Percentiles rank a stretch among this genome's conserved stretches.
phyloP scores from a whole-genome alignment of 2,797 vertebrate genomes.

The Sorex maritimensis region DNA sequence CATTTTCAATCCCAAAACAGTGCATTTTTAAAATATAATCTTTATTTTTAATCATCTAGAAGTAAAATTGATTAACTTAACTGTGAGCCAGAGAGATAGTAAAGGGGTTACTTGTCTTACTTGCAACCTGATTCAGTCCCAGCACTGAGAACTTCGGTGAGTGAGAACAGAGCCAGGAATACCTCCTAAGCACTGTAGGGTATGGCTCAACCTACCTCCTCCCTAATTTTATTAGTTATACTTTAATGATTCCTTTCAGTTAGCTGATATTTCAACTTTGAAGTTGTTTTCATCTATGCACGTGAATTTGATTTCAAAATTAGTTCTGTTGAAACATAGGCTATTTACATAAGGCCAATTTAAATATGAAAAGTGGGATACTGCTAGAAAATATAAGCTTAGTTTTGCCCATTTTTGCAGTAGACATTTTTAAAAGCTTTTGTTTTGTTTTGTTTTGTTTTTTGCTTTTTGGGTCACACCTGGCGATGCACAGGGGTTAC shows the following conservation, averaged over 20 bases:
- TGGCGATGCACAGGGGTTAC: too few relatives aligned
- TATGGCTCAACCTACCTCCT: too few relatives aligned
- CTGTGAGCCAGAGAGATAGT: too few relatives aligned
- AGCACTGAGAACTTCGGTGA: too few relatives aligned
- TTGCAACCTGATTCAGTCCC: too few relatives aligned
- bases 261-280: conserved; percentile 66
- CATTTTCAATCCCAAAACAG: conserved; percentile 60
- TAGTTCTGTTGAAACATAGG: conserved; percentile 63
- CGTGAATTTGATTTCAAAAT: conserved; percentile 69
- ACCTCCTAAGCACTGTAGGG: too few relatives aligned
- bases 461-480: too few relatives aligned
- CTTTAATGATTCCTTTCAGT: conserved; percentile 63
- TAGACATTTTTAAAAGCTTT: background rate
- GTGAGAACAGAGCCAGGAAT: too few relatives aligned
- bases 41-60: conserved; percentile 76
- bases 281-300: conserved; percentile 64
- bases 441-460: too few relatives aligned
- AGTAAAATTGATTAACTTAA: background rate
- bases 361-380: conserved; percentile 73
- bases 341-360: conserved; percentile 65
- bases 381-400: conserved; percentile 70
- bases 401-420: conserved; percentile 68
- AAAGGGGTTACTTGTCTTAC: too few relatives aligned
- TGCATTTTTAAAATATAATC: conserved; percentile 64
- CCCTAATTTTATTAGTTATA: conserved; percentile 52